A percentile compares a stretch with the other conserved stretches of the same genome.
Conservation (phyloP, 2,113 vertebrate species). For the Cinclus mexicanus region DNA sequence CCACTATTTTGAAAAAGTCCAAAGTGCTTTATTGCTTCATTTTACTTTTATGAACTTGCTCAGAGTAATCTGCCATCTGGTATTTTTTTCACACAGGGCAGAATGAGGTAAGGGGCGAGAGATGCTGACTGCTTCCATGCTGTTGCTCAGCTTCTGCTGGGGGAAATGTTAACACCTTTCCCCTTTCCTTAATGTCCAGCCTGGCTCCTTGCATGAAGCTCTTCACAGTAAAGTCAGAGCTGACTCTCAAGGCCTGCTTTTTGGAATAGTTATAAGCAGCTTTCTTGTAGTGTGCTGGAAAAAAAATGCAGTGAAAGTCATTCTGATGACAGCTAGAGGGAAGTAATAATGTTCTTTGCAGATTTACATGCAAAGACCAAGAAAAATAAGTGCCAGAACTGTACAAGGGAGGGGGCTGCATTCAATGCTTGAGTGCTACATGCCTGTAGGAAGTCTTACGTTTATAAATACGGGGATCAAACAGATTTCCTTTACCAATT, state of each 20-base stretch:
- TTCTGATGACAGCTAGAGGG: conserved; percentile 7
- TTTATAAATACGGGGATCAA: not conserved
- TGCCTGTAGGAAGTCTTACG: not conserved
- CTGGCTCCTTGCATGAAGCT: not conserved
- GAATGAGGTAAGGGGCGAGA: not conserved
- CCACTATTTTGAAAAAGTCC: not conserved
- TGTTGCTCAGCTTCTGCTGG: not conserved
- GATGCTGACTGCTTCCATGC: not conserved
- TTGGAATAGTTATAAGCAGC: not conserved
- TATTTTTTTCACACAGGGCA: not conserved
- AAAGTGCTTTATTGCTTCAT: not conserved
- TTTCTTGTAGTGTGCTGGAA: not conserved
- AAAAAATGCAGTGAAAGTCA: not conserved
- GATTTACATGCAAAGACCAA: not conserved
- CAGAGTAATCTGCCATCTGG: not conserved
- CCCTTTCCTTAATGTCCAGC: not conserved
- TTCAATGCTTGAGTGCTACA: not conserved
- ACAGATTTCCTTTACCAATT: not conserved
- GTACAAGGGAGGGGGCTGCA: not conserved
- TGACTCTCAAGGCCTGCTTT: not conserved
- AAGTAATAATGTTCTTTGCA: not conserved
- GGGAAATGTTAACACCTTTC: not conserved
- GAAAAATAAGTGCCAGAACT: not conserved
- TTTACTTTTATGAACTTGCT: not conserved
- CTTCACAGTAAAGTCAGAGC: not conserved